phyloP scores from a whole-genome alignment of 2,797 vertebrate species.

The Mustela erminea region DNA sequence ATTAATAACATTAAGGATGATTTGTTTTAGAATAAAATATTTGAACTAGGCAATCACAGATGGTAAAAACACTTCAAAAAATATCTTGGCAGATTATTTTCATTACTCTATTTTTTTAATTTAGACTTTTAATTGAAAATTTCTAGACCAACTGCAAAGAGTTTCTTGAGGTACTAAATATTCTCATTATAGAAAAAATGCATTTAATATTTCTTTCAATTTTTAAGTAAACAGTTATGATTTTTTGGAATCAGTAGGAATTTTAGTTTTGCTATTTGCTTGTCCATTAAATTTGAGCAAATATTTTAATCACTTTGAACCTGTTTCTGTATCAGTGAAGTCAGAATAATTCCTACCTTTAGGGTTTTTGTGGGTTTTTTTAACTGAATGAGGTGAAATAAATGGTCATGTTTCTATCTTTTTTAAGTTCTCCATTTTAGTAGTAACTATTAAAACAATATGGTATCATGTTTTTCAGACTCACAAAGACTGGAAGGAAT shows the following conservation, averaged over 20 bases:
- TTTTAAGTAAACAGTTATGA: background rate
- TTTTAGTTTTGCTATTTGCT: slow-evolving; percentile 46
- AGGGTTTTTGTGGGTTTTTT: background rate
- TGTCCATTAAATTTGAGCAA: slow-evolving; percentile 42
- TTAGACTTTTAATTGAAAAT: slow-evolving; percentile 65
- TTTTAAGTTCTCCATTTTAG: slow-evolving; percentile 25
- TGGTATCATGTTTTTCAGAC: background rate
- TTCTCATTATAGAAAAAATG: slow-evolving; percentile 57
- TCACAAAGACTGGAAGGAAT: background rate
- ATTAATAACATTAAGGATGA: slow-evolving; percentile 60
- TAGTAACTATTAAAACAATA: background rate
- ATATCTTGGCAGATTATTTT: slow-evolving; percentile 43
- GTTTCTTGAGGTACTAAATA: background rate
- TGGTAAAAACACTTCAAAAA: slow-evolving; percentile 64
- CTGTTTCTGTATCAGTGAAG: slow-evolving; percentile 5
- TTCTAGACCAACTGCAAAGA: slow-evolving; percentile 55
- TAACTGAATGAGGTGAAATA: background rate
- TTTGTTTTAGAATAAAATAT: slow-evolving; percentile 71
- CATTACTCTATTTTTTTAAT: slow-evolving; percentile 62
- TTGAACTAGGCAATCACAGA: slow-evolving; percentile 58
- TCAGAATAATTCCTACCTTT: background rate
- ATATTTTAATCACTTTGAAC: slow-evolving; percentile 35
- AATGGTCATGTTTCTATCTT: background rate
- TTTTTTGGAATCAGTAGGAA: background rate
- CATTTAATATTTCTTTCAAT: slow-evolving; percentile 49